A percentile compares a stretch with the other conserved stretches of the same genome.
phyloP scores from a whole-genome alignment of 2,113 vertebrate species.

The Puma concolor region DNA sequence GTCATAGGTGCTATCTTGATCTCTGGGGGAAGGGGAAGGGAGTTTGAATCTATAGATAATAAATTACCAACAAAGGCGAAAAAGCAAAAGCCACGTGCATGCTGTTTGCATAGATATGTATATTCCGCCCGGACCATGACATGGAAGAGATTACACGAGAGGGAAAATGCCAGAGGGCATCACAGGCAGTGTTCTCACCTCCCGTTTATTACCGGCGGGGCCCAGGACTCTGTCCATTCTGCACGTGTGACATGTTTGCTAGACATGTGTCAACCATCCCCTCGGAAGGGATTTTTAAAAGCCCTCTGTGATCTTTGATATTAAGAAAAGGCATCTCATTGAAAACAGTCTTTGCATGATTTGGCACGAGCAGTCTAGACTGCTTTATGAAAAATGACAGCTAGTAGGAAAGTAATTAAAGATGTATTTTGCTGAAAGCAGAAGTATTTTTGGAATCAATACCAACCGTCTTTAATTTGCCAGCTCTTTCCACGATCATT shows the following conservation, averaged over 20 bases:
- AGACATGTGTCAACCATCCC: conserved; percentile 53
- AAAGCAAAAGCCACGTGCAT: conserved; percentile 37
- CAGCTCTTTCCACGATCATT: conserved; percentile 83
- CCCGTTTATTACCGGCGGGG: accelerated
- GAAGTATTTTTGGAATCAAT: conserved; percentile 91
- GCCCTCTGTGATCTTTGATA: conserved; percentile 79
- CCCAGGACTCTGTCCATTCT: background rate
- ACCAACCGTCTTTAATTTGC: conserved; percentile 89
- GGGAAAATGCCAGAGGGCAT: background rate
- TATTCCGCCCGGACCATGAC: conserved; percentile 49
- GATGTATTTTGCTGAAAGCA: conserved; percentile 92
- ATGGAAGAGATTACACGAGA: background rate
- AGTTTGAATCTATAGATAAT: conserved; percentile 56
- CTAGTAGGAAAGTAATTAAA: conserved; percentile 91
- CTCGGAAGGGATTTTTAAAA: conserved; percentile 1
- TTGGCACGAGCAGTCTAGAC: conserved; percentile 87
- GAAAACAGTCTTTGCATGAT: conserved; percentile 87
- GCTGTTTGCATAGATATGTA: background rate
- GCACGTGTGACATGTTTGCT: background rate
- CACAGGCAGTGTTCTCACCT: background rate
- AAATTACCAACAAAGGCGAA: conserved; percentile 39
- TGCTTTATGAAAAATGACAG: conserved; percentile 91
- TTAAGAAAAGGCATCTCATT: conserved; percentile 82
- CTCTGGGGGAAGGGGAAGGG: conserved; percentile 26
- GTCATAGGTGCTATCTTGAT: conserved; percentile 8